Conservation (phyloP, 2,888 invertebrate species). For the Tachina lurida region DNA sequence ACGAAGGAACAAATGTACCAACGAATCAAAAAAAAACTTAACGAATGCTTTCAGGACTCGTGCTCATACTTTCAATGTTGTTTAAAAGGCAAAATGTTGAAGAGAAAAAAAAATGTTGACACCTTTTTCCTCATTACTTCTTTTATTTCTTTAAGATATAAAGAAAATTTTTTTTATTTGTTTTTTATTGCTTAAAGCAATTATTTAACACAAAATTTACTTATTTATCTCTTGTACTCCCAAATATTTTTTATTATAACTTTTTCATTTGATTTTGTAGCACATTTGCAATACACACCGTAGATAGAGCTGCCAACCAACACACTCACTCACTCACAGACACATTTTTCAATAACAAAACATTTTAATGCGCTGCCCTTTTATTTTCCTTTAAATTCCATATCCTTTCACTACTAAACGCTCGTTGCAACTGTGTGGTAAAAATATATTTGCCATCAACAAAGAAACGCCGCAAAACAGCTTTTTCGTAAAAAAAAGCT, state of each 20-base stretch:
- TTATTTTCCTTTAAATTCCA: slow-evolving; percentile 19
- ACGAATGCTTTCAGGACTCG: slow-evolving; percentile 62
- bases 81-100: slow-evolving; percentile 43
- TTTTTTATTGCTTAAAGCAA: neutral
- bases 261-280: slow-evolving; percentile 20
- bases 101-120: slow-evolving; percentile 65
- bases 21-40: slow-evolving; percentile 60
- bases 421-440: slow-evolving; percentile 64
- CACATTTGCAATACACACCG: slow-evolving; percentile 43
- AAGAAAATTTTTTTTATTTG: slow-evolving; percentile 3
- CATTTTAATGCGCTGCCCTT: slow-evolving; percentile 43
- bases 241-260: slow-evolving; percentile 15
- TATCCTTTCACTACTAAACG: slow-evolving; percentile 64
- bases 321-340: slow-evolving; percentile 15
- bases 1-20: slow-evolving; percentile 27
- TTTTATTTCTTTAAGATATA: neutral
- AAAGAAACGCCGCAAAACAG: slow-evolving; percentile 33
- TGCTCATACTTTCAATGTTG: slow-evolving; percentile 69
- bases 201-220: slow-evolving; percentile 4
- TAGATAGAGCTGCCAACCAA: slow-evolving; percentile 4
- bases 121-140: slow-evolving; percentile 58
- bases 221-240: neutral
- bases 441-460: slow-evolving; percentile 2
- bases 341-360: slow-evolving; percentile 48
- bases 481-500: slow-evolving; percentile 38